Evolutionary conservation across 2,113 vertebrate species (phyloP).

Genomic region (Seriola dumerili): DNA sequence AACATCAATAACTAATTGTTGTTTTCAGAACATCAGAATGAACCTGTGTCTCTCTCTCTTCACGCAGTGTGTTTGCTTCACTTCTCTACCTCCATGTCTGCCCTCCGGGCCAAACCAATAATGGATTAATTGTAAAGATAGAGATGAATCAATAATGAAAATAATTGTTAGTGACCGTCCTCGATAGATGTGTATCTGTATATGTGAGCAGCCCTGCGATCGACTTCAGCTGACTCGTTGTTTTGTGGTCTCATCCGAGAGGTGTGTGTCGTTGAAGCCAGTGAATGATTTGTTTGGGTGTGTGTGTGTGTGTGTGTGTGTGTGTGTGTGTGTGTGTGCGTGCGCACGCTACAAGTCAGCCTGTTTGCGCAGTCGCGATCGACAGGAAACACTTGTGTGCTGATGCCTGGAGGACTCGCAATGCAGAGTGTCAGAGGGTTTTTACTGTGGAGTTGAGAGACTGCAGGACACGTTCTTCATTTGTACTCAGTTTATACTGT

Average conservation of each 20-base stretch:
- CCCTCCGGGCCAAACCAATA: background rate
- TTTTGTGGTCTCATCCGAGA: slow-evolving; percentile 45
- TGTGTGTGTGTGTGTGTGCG: no score
- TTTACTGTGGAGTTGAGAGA: background rate
- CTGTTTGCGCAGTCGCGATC: slow-evolving; percentile 36
- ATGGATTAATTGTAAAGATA: background rate
- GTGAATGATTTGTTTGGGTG: slow-evolving; percentile 56
- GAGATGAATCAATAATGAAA: background rate
- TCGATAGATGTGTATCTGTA: background rate
- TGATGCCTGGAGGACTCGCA: slow-evolving; percentile 30
- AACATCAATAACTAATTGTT: no score
- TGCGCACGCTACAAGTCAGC: slow-evolving; percentile 58
- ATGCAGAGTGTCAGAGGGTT: slow-evolving; percentile 11
- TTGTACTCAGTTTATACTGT: no score
- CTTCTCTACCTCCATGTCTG: background rate
- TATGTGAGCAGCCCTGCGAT: slow-evolving; percentile 13
- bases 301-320: no score
- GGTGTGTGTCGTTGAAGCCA: slow-evolving; percentile 47
- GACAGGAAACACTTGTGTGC: slow-evolving; percentile 55
- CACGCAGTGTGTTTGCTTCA: background rate
- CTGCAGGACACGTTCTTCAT: background rate
- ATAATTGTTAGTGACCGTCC: background rate
- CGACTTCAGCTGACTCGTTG: slow-evolving; percentile 29
- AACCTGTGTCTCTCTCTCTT: background rate
- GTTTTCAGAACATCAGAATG: background rate